A percentile compares a stretch with the other conserved stretches of the same genome.
phyloP scores from a whole-genome alignment of 2,888 invertebrate species.

The Sinopyrophorus schimmeli region DNA sequence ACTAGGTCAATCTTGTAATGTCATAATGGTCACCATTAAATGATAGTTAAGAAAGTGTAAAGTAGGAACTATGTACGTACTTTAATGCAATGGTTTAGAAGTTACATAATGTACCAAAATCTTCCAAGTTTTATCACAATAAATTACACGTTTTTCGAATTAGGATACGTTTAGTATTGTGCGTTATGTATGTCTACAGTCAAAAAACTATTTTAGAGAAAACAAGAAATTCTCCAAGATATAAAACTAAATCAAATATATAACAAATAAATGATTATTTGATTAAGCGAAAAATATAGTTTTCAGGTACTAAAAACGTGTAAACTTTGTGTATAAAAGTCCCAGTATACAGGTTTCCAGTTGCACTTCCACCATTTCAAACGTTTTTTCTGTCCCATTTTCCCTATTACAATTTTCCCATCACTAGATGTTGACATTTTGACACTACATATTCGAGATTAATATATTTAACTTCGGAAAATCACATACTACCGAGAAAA shows the following conservation, averaged over 20 bases:
- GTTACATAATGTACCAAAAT: conserved; percentile 21
- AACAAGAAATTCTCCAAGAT: conserved; percentile 11
- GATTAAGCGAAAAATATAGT: conserved; percentile 26
- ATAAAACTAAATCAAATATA: no score
- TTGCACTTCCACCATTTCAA: conserved; percentile 51
- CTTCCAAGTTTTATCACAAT: conserved; percentile 32
- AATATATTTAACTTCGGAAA: conserved; percentile 18
- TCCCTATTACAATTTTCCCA: conserved; percentile 40
- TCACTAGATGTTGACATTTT: conserved; percentile 44
- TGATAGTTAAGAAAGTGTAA: conserved; percentile 11
- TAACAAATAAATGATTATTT: no score
- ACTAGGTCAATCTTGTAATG: conserved; percentile 22
- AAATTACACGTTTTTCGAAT: conserved; percentile 28
- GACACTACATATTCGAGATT: conserved; percentile 28
- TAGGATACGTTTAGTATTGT: conserved; percentile 42
- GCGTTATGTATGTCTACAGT: conserved; percentile 36
- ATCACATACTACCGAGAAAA: conserved; percentile 32
- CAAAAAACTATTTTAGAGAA: conserved; percentile 14
- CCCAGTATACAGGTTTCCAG: conserved; percentile 46
- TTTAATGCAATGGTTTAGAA: conserved; percentile 22
- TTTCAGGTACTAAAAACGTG: conserved; percentile 46
- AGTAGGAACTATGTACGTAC: conserved; percentile 20
- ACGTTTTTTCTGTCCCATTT: conserved; percentile 49
- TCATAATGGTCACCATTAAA: conserved; percentile 19
- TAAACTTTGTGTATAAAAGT: conserved; percentile 42